Percentiles rank a stretch among this genome's conserved stretches.
These are phyloP conservation scores for Micropterix aruncella DNA, from an alignment of 2,888 invertebrate genomes.

Conservation along the genomic window DNA sequence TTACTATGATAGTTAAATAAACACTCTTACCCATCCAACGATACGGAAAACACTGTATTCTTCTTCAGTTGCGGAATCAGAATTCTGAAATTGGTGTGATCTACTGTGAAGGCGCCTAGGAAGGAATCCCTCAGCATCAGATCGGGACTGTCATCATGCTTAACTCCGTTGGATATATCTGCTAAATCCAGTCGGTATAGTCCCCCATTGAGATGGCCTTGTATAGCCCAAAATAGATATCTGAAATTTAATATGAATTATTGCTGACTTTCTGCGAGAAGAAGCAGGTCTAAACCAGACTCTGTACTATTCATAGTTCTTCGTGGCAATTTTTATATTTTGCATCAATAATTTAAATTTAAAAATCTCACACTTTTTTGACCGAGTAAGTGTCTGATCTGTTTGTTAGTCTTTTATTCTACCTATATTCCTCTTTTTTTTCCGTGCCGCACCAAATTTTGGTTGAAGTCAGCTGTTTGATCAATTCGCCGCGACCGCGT, in stretches of 20 bases:
- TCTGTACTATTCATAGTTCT: neutral
- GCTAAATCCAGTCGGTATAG: conserved; percentile 65
- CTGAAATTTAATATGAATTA: conserved; percentile 22
- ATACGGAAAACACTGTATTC: conserved; percentile 69
- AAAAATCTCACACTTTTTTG: no score
- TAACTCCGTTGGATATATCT: conserved; percentile 60
- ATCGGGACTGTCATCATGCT: conserved; percentile 51
- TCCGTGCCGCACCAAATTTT: no score
- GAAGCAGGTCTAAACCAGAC: neutral
- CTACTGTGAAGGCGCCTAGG: conserved; percentile 72
- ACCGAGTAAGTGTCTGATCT: no score
- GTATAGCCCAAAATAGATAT: conserved; percentile 67
- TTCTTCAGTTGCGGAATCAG: conserved; percentile 58
- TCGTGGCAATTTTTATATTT: no score
- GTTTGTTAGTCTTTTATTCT: no score
- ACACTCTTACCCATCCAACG: conserved; percentile 65
- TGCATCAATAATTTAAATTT: no score
- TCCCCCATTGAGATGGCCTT: conserved; percentile 43
- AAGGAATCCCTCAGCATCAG: conserved; percentile 49
- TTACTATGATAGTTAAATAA: no score
- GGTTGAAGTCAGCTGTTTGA: no score
- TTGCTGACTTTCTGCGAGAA: neutral
- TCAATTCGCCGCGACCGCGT: no score
- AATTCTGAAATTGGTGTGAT: conserved; percentile 67
- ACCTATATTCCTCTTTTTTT: no score